Conservation (phyloP, 2,797 vertebrate genomes). For the Acanthiza pusilla region DNA sequence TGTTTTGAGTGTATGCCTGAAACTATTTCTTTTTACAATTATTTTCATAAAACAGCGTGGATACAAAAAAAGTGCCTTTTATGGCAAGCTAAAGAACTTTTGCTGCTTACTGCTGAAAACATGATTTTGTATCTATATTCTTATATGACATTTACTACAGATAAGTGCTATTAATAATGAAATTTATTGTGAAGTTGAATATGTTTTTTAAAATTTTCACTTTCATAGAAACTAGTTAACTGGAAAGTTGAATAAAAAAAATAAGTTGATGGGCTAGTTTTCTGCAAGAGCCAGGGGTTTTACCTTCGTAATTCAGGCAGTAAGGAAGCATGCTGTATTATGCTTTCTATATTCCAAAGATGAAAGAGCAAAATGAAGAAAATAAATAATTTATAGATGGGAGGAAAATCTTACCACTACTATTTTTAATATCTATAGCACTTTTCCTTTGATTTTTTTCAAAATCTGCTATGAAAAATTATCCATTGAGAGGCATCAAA, state of each 20-base stretch:
- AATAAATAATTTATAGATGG: not conserved
- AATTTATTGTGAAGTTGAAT: not conserved
- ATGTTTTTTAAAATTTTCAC: not conserved
- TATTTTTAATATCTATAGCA: not conserved
- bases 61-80: not conserved
- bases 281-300: not conserved
- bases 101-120: not conserved
- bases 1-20: not conserved
- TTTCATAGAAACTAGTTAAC: not conserved
- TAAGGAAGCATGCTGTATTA: not conserved
- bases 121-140: not conserved
- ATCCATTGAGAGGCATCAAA: not conserved
- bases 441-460: not conserved
- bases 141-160: not conserved
- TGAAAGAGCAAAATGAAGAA: not conserved
- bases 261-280: not conserved
- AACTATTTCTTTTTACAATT: not conserved
- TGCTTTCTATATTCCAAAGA: not conserved
- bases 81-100: not conserved
- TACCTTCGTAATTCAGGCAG: not conserved
- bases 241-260: not conserved
- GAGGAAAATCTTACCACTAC: not conserved
- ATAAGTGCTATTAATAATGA: not conserved
- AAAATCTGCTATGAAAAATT: not conserved
- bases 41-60: not conserved